Evolutionary conservation across 2,797 vertebrate genomes (phyloP).

Genomic region (Pristis pectinata): DNA sequence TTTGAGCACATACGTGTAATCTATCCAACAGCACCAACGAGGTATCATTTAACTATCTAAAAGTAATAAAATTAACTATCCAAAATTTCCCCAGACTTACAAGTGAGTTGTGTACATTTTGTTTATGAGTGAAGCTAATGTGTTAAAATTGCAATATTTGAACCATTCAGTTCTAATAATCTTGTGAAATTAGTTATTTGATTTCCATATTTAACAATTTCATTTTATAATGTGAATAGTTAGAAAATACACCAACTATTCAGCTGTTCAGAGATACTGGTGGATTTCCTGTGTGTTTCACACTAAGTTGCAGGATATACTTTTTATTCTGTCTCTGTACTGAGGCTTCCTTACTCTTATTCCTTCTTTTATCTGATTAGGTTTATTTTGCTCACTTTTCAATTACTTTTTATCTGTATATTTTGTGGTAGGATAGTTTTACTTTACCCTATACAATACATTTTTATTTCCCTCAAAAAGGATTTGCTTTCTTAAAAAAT

Average conservation of each 20-base stretch:
- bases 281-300: background rate
- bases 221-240: background rate
- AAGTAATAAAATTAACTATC: background rate
- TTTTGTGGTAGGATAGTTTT: background rate
- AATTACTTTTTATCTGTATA: background rate
- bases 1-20: constrained; percentile 79
- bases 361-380: background rate
- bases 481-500: background rate
- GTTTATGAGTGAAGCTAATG: background rate
- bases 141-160: too few species aligned
- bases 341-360: background rate
- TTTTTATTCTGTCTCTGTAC: background rate
- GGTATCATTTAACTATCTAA: constrained; percentile 53
- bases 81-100: background rate
- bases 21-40: constrained; percentile 76
- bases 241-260: background rate
- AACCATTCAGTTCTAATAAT: background rate
- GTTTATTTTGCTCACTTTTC: background rate
- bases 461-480: background rate
- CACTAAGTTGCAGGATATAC: background rate
- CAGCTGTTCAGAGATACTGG: background rate
- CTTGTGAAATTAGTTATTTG: background rate
- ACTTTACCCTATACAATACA: too few species aligned
- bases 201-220: background rate
- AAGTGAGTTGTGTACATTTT: background rate